Percentiles rank a stretch among this genome's conserved stretches.
These are phyloP conservation scores for Dasypolia templi DNA, from an alignment of 2,888 invertebrate species.

Conservation along the genomic window DNA sequence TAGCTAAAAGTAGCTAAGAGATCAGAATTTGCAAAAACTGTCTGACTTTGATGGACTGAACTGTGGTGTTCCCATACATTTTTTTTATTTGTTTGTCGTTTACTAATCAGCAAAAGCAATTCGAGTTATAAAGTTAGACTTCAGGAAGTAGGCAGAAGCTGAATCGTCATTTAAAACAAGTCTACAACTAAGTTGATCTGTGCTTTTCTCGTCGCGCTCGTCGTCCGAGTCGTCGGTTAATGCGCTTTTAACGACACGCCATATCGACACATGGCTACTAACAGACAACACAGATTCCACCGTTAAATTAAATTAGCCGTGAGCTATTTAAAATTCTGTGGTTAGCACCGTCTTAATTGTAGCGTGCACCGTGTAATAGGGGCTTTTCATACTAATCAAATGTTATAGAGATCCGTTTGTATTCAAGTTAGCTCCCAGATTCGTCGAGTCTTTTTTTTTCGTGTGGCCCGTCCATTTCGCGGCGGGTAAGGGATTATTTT, in stretches of 20 bases:
- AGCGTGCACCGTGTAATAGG: constrained; percentile 52
- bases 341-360: constrained; percentile 60
- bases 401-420: constrained; percentile 38
- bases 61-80: not conserved
- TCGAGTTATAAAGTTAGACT: not conserved
- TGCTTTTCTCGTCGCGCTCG: constrained; percentile 51
- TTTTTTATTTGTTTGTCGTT: not conserved
- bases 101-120: not conserved
- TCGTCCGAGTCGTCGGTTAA: constrained; percentile 76
- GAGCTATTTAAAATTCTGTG: constrained; percentile 64
- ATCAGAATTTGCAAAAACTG: not conserved
- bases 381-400: constrained; percentile 42
- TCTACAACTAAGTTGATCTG: constrained; percentile 43
- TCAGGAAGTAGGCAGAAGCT: not conserved
- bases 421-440: constrained; percentile 29
- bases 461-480: constrained; percentile 25
- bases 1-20: not conserved
- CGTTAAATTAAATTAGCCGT: constrained; percentile 70
- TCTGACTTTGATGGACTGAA: not conserved
- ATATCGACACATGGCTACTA: constrained; percentile 74
- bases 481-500: constrained; percentile 27
- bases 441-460: constrained; percentile 40
- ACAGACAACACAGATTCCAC: constrained; percentile 61
- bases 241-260: constrained; percentile 81
- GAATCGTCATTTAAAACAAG: not conserved